These are phyloP conservation scores for Ciconia boyciana DNA, from an alignment of 2,113 vertebrate genomes.

Conservation along the genomic window DNA sequence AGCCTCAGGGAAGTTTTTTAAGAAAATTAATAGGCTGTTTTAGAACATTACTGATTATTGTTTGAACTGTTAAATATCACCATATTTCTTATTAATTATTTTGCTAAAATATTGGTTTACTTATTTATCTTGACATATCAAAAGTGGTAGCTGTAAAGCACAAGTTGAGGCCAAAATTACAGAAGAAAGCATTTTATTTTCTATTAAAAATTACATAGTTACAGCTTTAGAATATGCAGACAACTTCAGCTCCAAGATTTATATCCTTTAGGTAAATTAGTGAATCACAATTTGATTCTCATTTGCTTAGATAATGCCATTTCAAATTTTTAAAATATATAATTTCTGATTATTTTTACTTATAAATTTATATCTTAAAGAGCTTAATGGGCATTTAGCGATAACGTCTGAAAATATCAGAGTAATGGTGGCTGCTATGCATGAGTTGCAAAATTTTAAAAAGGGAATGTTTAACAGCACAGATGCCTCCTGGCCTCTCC, in stretches of 20 bases:
- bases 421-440: not conserved
- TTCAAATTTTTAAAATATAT: not conserved
- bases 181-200: not conserved
- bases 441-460: not conserved
- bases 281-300: not conserved
- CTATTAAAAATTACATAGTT: not conserved
- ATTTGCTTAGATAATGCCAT: not conserved
- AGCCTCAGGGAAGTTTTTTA: not conserved
- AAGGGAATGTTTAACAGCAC: not conserved
- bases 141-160: not conserved
- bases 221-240: not conserved
- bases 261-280: not conserved
- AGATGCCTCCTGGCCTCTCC: not conserved
- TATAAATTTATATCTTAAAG: not conserved
- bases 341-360: not conserved
- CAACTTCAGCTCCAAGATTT: not conserved
- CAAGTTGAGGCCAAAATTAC: not conserved
- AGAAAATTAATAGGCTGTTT: not conserved
- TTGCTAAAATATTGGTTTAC: not conserved
- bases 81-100: not conserved
- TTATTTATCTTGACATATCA: not conserved
- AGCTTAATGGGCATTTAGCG: not conserved
- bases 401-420: not conserved
- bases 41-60: not conserved
- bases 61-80: not conserved